Evolutionary conservation across 2,113 vertebrate species (phyloP).

Genomic region (Xenopus borealis): DNA sequence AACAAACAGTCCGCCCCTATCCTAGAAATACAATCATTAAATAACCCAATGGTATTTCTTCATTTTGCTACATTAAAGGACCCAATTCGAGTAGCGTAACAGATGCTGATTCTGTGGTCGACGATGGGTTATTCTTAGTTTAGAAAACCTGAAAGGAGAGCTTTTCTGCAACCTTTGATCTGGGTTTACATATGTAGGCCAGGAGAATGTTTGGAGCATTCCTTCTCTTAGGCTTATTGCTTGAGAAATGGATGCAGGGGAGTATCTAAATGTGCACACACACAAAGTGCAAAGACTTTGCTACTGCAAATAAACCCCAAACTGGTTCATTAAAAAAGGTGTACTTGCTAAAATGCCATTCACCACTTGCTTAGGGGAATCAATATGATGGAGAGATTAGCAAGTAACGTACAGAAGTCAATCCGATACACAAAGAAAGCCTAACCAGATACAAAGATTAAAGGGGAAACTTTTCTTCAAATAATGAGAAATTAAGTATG

Average conservation of each 20-base stretch:
- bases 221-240: conserved; percentile 27
- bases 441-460: too few species aligned
- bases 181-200: neutral
- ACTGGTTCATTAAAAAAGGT: neutral
- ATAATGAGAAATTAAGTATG: too few species aligned
- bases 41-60: too few species aligned
- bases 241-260: conserved; percentile 36
- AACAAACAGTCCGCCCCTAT: too few species aligned
- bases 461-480: too few species aligned
- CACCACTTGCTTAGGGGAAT: too few species aligned
- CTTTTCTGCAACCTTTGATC: conserved; percentile 25
- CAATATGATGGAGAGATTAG: too few species aligned
- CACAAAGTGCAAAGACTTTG: neutral
- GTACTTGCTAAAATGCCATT: too few species aligned
- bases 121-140: conserved; percentile 26
- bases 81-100: conserved; percentile 1
- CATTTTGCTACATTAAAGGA: conserved; percentile 10
- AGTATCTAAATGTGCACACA: neutral
- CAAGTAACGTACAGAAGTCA: too few species aligned
- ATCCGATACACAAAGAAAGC: too few species aligned
- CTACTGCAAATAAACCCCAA: neutral
- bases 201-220: conserved; percentile 14
- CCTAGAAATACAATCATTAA: too few species aligned
- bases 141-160: conserved; percentile 22
- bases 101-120: conserved; percentile 6